Evolutionary conservation across 2,888 invertebrate species (phyloP).

Genomic region (Oligia strigilis): DNA sequence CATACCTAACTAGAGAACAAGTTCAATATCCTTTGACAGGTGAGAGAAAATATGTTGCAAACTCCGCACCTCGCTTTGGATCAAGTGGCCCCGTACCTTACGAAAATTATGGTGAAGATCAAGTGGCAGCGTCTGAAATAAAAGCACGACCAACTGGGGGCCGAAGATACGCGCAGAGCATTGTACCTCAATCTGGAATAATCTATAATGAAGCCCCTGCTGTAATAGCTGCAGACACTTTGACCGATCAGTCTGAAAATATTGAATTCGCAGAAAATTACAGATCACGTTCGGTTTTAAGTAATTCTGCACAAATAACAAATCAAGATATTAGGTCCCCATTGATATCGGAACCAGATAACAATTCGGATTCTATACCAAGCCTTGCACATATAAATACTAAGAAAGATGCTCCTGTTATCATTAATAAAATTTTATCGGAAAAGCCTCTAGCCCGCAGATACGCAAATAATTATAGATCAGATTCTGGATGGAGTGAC

Average conservation of each 20-base stretch:
- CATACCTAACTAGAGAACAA: slow-evolving; percentile 1
- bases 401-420: slow-evolving; percentile 29
- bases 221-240: not conserved
- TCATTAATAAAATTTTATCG: not conserved
- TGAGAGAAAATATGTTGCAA: slow-evolving; percentile 15
- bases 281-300: slow-evolving; percentile 1
- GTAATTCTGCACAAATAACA: slow-evolving; percentile 11
- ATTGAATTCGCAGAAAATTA: not conserved
- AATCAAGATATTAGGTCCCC: slow-evolving; percentile 23
- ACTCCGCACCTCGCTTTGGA: not conserved
- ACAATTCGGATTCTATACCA: not conserved
- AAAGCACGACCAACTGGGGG: not conserved
- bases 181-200: not conserved
- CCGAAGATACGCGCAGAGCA: not conserved
- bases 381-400: slow-evolving; percentile 10
- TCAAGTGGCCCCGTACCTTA: not conserved
- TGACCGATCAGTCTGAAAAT: not conserved
- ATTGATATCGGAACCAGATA: not conserved
- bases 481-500: not conserved
- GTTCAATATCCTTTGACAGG: slow-evolving; percentile 25
- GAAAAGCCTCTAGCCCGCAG: not conserved
- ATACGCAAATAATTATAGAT: not conserved
- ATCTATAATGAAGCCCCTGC: slow-evolving; percentile 5
- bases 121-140: not conserved
- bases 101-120: slow-evolving; percentile 23